Evolutionary conservation across 2,888 invertebrate genomes (phyloP), one percentile per base, ranked within the genome.

Genomic region (Scaptomyza reducta): DNA sequence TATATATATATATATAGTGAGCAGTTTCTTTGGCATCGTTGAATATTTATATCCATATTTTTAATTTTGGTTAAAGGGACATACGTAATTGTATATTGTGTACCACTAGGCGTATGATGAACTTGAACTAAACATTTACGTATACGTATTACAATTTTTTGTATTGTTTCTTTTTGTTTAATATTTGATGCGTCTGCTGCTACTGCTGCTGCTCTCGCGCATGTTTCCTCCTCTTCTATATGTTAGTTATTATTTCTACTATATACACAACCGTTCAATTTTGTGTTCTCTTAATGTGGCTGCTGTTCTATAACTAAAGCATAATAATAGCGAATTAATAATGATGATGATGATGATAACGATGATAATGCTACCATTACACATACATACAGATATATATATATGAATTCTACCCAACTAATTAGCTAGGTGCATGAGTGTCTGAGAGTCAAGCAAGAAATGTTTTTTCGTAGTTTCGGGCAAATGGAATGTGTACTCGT

Each of bases 391-490:
- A 29, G 7, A 64, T 65, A 55, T 51, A 31, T 22, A 57, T 42
- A 57, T 65, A 65, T 49, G 54, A 74, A 58, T 40, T 75, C 75
- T 62, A 69, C 54, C 55, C 58, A 77, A 81, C 68, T 84, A 79
- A 84, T 84, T 85, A 86, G 83, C 65, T 85, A 81, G 88, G 83
- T 81, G 81, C 81, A 81, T 81, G 81, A 85, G 70, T 87, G 86
- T 87, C 70, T 87, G 84, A 68, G 60, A 80, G 16, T 57, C 51
- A 38, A 68, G 66, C 54, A 66, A 59, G 11, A 53, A 45, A 54
- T 72, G 29, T 55, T 72, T 66, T 74, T 53, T 68, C 53, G 88
- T 80, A 80, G 80, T 78, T 29, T 69, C 69, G 79, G 86, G 68
- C 53, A 58, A 70, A 53, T 79, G 79, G 86, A 85, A 82, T 79